Base-by-base conservation (phyloP, 1,140 invertebrate species). In the Temnothorax curvispinosus region DNA sequence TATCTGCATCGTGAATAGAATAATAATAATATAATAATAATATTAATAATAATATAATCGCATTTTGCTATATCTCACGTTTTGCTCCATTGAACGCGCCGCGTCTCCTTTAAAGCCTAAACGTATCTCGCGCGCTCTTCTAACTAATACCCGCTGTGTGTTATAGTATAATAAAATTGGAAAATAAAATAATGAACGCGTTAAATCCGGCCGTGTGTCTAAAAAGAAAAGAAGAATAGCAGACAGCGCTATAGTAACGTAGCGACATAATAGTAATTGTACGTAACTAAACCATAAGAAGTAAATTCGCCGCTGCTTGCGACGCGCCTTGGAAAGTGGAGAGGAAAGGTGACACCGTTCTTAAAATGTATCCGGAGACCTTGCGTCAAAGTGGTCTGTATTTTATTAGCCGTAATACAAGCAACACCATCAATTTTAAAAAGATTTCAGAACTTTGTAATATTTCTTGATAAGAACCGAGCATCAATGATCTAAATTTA, bases 81-180 rank as follows among this genome's bases (percentile, higher is more conserved):
- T 82, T 82, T 54, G 15, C 47, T 72, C 50, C 62, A 47, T 35
- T 54, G 64, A 80, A 81, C 76, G 64, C 64, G 41, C 67, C 67
- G 75, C 81, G 41, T 69, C 58, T 67, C n/a, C 72, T 84, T 87
- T 90, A 89, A 91, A 91, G 87, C 86, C 85, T 92, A 88, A 87
- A 74, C 41, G 56, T 74, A 87, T 78, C 76, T 88, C 84, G 81
- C 56, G 87, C 60, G 82, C 64, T 75, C 54, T 80, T 85, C 86
- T 91, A 93, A 85, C 86, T 92, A 93, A 87, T 93, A 93, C 91
- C 92, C 91, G 91, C 92, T 88, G 88, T 94, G 88, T 94, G 88
- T 94, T 93, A 93, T 87, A 92, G 9, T 50, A 89, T 90, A 85
- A 89, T 91, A 91, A 92, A 90, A 93, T 91, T 92, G 88, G 54